phyloP scores from a whole-genome alignment of 2,888 invertebrate species.

The Blastobasis lacticolella region DNA sequence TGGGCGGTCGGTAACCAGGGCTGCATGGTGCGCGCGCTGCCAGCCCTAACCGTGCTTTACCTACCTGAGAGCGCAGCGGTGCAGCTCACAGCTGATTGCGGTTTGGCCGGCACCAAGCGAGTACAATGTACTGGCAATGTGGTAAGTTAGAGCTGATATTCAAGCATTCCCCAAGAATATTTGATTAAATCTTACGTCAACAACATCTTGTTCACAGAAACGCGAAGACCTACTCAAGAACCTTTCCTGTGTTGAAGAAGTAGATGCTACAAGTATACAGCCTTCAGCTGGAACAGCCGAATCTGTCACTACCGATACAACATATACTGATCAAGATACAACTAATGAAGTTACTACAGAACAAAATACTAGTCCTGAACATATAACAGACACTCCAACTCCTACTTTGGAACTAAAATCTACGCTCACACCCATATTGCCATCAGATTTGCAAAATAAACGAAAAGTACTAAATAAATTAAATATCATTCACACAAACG shows the following conservation, averaged over 20 bases:
- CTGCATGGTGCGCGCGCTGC: slow-evolving; percentile 81
- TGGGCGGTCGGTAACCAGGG: slow-evolving; percentile 81
- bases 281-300: slow-evolving; percentile 30
- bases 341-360: slow-evolving; percentile 39
- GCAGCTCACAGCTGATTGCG: slow-evolving; percentile 84
- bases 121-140: slow-evolving; percentile 84
- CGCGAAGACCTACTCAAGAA: slow-evolving; percentile 75
- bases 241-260: slow-evolving; percentile 72
- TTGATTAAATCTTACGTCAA: slow-evolving; percentile 8
- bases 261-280: slow-evolving; percentile 36
- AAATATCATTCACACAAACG: slow-evolving; percentile 27
- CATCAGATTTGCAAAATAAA: slow-evolving; percentile 2
- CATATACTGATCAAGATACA: slow-evolving; percentile 35
- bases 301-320: slow-evolving; percentile 31
- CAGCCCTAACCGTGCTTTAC: slow-evolving; percentile 82
- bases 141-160: slow-evolving; percentile 59
- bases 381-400: slow-evolving; percentile 24
- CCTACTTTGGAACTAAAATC: slow-evolving; percentile 16
- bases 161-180: not conserved
- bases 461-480: slow-evolving; percentile 11
- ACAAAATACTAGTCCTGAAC: slow-evolving; percentile 36
- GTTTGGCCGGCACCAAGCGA: slow-evolving; percentile 80
- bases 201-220: slow-evolving; percentile 55
- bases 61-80: slow-evolving; percentile 85
- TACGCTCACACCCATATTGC: slow-evolving; percentile 13